These are phyloP conservation scores for Cydia splendana DNA, from an alignment of 1,140 invertebrate species.

Conservation along the genomic window DNA sequence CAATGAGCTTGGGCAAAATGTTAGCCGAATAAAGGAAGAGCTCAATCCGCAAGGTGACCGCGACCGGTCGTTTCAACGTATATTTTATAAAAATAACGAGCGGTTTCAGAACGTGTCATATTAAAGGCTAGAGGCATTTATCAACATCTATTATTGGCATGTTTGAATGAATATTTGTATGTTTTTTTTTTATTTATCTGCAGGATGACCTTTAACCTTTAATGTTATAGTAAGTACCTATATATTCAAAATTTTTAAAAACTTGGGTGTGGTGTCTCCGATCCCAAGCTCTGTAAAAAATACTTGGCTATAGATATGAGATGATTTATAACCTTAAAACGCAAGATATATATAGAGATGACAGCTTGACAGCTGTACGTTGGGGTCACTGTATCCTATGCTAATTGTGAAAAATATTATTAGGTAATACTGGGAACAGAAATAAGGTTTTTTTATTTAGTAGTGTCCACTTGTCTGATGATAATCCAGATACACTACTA, in stretches of 20 bases:
- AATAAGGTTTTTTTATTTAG: too few relatives aligned
- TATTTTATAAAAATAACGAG: slow-evolving; percentile 25
- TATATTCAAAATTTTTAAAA: not conserved
- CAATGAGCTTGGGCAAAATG: slow-evolving; percentile 16
- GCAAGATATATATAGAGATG: too few relatives aligned
- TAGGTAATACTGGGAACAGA: too few relatives aligned
- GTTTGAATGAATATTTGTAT: not conserved
- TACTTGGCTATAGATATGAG: too few relatives aligned
- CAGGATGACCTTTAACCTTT: not conserved
- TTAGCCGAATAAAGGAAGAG: slow-evolving; percentile 22
- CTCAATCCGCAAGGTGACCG: slow-evolving; percentile 21
- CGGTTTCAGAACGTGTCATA: not conserved
- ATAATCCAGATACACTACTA: too few relatives aligned
- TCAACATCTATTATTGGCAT: slow-evolving; percentile 5
- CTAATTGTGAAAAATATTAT: too few relatives aligned
- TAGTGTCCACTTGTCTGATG: too few relatives aligned
- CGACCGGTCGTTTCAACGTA: slow-evolving; percentile 28
- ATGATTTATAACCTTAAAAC: too few relatives aligned
- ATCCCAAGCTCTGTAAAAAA: too few relatives aligned
- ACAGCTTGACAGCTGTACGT: too few relatives aligned
- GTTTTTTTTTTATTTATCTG: not conserved
- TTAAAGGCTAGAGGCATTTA: slow-evolving; percentile 1
- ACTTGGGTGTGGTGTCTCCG: not conserved
- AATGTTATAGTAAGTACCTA: too few relatives aligned
- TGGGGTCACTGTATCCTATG: too few relatives aligned